Base-by-base conservation (phyloP, 2,888 invertebrate species). In the Thalpophila matura region DNA sequence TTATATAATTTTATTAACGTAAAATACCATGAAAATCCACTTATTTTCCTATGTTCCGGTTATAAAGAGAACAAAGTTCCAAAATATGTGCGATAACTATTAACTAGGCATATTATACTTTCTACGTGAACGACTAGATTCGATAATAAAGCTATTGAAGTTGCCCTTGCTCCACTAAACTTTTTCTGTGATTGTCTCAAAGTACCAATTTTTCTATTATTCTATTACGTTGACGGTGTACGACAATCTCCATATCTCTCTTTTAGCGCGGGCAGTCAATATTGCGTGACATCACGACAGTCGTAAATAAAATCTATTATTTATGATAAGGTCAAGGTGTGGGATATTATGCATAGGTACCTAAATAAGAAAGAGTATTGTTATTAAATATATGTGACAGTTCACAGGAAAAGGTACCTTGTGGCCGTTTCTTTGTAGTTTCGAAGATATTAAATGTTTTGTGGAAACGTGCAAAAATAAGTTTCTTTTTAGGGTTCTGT, bases 131-230 rank as follows among this genome's bases (percentile, higher is more conserved):
- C 16, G 31, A n/a, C 27, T 38, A 47, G 40, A 47, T 46, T 61
- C 31, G 24, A 47, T 61, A 61, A 35, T 66, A 56, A 80, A 79
- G 73, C 62, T 61, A 65, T 79, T 74, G 62, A 65, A 64, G 60
- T 61, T 55, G 75, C 74, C 84, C 85, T 85, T 82, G 83, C 59
- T 26, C 78, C 47, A 82, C 61, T 66, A 74, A 78, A 75, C 76
- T 77, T 80, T 80, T 79, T 74, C 67, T 69, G 53, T 55, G 74
- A 77, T 75, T 76, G 72, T 77, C 66, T 73, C 65, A 61, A 76
- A 77, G 51, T 73, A 64, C 33, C 60, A 56, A 66, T 64, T 74
- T 67, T 74, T 54, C 63, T 50, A 70, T 65, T 60, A 67, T 33
- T 61, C 43, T 53, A 50, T 63, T 53, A 67, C 61, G 59, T 35